Percentiles rank a stretch among this genome's conserved stretches.
phyloP scores from a whole-genome alignment of 2,797 vertebrate species.

The Darevskia nairensis region DNA sequence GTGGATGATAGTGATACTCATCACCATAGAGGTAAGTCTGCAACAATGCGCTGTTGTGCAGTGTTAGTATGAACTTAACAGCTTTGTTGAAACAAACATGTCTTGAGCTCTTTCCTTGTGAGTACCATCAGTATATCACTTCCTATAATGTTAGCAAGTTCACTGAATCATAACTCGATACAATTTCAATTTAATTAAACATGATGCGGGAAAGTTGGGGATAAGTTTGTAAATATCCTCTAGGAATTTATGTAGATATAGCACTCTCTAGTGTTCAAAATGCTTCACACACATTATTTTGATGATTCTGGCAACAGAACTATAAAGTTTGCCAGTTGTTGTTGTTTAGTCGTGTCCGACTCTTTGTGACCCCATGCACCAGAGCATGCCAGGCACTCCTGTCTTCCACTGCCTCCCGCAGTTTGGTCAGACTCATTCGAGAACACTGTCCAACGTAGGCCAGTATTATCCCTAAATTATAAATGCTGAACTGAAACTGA shows the following conservation, averaged over 20 bases:
- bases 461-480: not conserved
- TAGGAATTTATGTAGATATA: not conserved
- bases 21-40: conserved; percentile 91
- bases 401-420: too few relatives aligned
- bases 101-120: not conserved
- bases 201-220: not conserved
- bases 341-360: too few relatives aligned
- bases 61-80: not conserved
- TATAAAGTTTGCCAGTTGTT: not conserved
- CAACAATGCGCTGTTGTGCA: not conserved
- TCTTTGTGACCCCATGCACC: too few relatives aligned
- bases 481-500: not conserved
- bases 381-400: too few relatives aligned
- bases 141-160: not conserved
- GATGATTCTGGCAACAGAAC: too few relatives aligned
- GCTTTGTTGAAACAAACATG: not conserved
- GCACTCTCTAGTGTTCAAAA: not conserved
- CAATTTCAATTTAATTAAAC: not conserved
- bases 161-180: not conserved
- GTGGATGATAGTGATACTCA: conserved; percentile 99
- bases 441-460: not conserved
- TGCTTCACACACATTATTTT: not conserved
- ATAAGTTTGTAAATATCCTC: too few relatives aligned
- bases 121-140: not conserved
- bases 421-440: too few relatives aligned